Percentiles rank a stretch among this genome's conserved stretches.
Conservation (phyloP, 2,113 vertebrate genomes). For the Atrichornis clamosus region DNA sequence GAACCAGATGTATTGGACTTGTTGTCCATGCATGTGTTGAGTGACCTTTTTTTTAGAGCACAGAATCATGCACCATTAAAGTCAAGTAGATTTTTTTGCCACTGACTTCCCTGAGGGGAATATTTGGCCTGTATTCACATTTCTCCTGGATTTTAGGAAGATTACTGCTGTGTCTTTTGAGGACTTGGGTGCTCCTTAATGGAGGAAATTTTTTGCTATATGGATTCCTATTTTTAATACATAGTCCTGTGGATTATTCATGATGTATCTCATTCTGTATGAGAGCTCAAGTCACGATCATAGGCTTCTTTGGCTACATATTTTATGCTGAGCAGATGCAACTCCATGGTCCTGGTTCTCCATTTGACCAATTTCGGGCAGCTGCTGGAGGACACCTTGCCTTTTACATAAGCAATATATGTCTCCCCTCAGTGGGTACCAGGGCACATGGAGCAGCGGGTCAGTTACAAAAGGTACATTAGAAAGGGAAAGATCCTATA, state of each 20-base stretch:
- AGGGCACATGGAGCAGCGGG: fast-evolving
- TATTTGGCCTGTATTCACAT: background rate
- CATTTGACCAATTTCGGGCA: background rate
- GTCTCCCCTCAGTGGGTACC: background rate
- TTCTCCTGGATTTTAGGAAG: background rate
- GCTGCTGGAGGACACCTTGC: background rate
- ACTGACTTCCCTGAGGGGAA: background rate
- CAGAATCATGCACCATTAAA: background rate
- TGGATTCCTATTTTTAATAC: background rate
- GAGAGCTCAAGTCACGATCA: background rate
- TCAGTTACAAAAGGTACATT: background rate
- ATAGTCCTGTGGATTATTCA: background rate
- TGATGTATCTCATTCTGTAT: background rate
- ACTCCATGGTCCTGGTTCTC: background rate
- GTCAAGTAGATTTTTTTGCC: background rate
- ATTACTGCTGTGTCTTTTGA: background rate
- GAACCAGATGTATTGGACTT: conserved; percentile 10
- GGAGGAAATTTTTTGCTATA: background rate
- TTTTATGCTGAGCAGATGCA: background rate
- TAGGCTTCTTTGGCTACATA: background rate
- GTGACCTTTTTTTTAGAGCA: background rate
- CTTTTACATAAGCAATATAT: background rate
- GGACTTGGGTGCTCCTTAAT: background rate
- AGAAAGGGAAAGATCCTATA: background rate
- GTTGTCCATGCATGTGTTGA: background rate